Evolutionary conservation across 2,888 invertebrate species (phyloP), one percentile per base, ranked within the genome.

Genomic region (Sarcophaga rosellei): DNA sequence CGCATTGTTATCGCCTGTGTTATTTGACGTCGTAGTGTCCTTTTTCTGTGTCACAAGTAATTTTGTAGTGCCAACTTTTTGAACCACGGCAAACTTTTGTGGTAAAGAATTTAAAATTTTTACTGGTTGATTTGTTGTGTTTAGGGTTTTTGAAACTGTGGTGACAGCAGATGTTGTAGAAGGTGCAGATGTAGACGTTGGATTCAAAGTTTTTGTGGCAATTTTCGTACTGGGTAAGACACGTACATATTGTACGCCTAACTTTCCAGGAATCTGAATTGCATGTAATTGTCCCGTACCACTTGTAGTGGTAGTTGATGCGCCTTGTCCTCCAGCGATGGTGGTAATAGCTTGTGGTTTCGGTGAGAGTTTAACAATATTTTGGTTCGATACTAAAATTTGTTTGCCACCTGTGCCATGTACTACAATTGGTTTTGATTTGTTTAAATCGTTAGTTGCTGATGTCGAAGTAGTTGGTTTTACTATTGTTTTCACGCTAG

Each of bases 211-310:
- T 72, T 76, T 69, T 47, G 75, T 61, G 0, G 76, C 15, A 6
- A 76, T 25, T 53, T 85, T 92, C 23, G 94, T 89, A 63, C 94
- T 94, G 80, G 94, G 94, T 21, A 96, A 94, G 62, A 96, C 94
- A 88, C 96, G 94, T n/a, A 96, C 95, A 91, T 95, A 96, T 90
- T 96, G 96, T 84, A 96, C 94, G 3, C 93, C 92, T 84, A 89
- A 78, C 75, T 94, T 92, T 57, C 92, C 92, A 0, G 92, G 88
- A 47, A 93, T 82, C 86, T 93, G 92, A 68, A 93, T 90, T 0
- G 93, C 89, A 81, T 93, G 92, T 45, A 93, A 53, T 53, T 90
- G 87, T 1, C 89, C 89, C 45, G 88, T 74, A 20, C 86, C 62
- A 4, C 61, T 63, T 35, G 35, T 35, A n/a, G 82, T 25, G 11